phyloP scores from a whole-genome alignment of 2,113 vertebrate species.

The Ochotona princeps region DNA sequence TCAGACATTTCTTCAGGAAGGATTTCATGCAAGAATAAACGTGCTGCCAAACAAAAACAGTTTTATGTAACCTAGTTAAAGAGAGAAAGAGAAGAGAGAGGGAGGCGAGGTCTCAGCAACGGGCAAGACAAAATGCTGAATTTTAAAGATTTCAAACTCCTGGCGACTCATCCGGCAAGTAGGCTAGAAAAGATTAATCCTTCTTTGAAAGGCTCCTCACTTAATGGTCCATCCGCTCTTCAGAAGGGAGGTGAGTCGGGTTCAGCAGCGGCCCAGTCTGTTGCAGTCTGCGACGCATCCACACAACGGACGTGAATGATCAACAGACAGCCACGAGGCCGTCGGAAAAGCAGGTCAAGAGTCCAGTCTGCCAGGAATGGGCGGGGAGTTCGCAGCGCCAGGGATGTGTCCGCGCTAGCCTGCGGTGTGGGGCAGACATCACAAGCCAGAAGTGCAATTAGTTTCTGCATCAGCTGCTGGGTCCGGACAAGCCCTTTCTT shows the following conservation, averaged over 20 bases:
- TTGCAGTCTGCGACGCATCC: slow-evolving; percentile 3
- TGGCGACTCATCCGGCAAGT: background rate
- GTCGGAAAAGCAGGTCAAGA: background rate
- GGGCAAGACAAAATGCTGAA: background rate
- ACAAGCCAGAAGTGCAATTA: slow-evolving; percentile 26
- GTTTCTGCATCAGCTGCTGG: background rate
- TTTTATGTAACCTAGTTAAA: background rate
- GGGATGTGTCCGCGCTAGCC: background rate
- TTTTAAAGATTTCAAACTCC: slow-evolving; percentile 3
- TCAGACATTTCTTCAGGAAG: background rate
- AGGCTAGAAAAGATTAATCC: background rate
- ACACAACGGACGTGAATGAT: background rate
- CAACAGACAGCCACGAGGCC: background rate
- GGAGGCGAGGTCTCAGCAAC: background rate
- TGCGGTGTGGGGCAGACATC: slow-evolving; percentile 8
- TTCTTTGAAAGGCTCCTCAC: too few relatives aligned
- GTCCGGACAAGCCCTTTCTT: background rate
- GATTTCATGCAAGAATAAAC: background rate
- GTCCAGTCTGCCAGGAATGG: background rate
- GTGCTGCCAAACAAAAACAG: background rate
- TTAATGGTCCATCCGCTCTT: background rate
- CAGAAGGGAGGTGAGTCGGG: background rate
- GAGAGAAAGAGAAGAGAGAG: background rate
- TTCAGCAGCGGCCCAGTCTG: too few relatives aligned
- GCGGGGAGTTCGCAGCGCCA: background rate